Evolutionary conservation across 2,113 vertebrate genomes (phyloP), one percentile per base, ranked within the genome.

Genomic region (Ellobius talpinus): DNA sequence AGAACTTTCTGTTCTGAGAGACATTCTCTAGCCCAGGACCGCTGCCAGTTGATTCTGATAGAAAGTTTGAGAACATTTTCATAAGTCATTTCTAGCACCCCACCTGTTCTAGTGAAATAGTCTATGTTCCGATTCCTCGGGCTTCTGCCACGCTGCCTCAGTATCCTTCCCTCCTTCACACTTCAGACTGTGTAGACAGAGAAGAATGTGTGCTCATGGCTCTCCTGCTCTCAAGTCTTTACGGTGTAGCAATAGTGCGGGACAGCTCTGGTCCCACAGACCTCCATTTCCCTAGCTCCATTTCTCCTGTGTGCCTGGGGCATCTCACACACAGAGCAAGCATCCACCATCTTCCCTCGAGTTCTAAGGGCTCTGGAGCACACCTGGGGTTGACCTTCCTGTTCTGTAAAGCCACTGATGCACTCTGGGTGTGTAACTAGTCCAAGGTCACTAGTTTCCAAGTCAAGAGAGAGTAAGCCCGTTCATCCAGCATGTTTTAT

Each of bases 1-100:
- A 86, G 82, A 31, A 29, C 47, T 77, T 92, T 90, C 47, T 74
- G n/a, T 91, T 72, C 47, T 76, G 33, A 85, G 29, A 88, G 93
- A 87, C 14, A 61, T 95, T 89, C 88, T 52, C 68, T 36, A 87
- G 55, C 58, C 14, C 2, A 5, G 1, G 12, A 4, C 42, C 36
- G 12, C 65, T 87, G 68, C 70, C 39, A 16, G n/a, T 29, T 85
- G 70, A 84, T 39, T 90, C 74, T 63, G 66, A 74, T 63, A 24
- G 72, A 16, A 91, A 39, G 21, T 42, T 45, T 55, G 47, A 78
- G 90, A 95, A 70, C 17, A n/a, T 95, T 82, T 87, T 86, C 47
- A 13, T 12, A 82, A 72, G 29, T 78, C 9, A 21, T 63, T 50
- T 74, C 55, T 85, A 36, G 78, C 52, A 55, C 24, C 66, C 58